Conservation (phyloP, 2,797 vertebrate species). For the Coranthus polyacanthus region DNA sequence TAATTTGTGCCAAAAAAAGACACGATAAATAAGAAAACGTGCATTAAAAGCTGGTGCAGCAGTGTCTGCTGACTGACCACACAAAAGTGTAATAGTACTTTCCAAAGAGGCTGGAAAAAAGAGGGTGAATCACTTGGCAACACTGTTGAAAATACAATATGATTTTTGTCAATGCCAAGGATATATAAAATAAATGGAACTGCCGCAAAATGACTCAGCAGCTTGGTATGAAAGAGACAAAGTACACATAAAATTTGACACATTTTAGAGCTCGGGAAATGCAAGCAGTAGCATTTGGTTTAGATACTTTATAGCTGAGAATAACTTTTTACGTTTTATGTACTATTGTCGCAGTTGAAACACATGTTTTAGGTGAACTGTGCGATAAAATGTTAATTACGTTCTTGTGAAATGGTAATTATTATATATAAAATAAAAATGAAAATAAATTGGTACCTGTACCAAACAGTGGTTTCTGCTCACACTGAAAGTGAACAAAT, state of each 20-base stretch:
- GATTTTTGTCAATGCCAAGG: slow-evolving; percentile 57
- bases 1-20: background rate
- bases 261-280: slow-evolving; percentile 21
- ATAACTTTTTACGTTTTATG: background rate
- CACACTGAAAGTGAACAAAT: slow-evolving; percentile 11
- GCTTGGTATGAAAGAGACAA: slow-evolving; percentile 32
- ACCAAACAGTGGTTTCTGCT: background rate
- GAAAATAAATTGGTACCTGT: slow-evolving; percentile 9
- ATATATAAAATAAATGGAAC: slow-evolving; percentile 44
- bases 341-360: slow-evolving; percentile 8
- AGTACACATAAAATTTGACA: slow-evolving; percentile 31
- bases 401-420: slow-evolving; percentile 14
- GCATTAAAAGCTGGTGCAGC: slow-evolving; percentile 18
- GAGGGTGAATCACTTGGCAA: slow-evolving; percentile 46
- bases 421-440: slow-evolving; percentile 29
- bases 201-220: slow-evolving; percentile 53
- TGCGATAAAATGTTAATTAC: slow-evolving; percentile 22
- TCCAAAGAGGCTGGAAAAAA: slow-evolving; percentile 36
- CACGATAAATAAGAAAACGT: slow-evolving; percentile 28
- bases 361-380: slow-evolving; percentile 13
- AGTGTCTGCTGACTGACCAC: slow-evolving; percentile 55
- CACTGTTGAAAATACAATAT: slow-evolving; percentile 57
- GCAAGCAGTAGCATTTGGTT: slow-evolving; percentile 16
- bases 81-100: slow-evolving; percentile 42
- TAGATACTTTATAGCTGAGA: slow-evolving; percentile 10